Conservation (phyloP, 1,140 invertebrate species). For the Scaptomyza hsui region DNA sequence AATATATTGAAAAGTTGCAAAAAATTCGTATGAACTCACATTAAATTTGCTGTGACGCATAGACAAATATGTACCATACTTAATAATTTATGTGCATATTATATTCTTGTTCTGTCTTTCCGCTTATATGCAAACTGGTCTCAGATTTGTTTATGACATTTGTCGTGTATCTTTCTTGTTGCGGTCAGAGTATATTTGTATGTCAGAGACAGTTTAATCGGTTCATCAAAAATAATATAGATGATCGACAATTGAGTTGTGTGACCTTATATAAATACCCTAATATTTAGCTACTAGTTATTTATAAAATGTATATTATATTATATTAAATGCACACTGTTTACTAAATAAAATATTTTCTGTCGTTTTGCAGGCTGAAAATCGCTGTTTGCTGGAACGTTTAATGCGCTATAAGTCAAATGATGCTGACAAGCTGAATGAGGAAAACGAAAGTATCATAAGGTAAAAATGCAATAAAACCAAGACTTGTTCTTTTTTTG, state of each 20-base stretch:
- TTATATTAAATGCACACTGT: constrained; percentile 32
- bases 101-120: not conserved
- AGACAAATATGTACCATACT: not conserved
- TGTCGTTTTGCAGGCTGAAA: constrained; percentile 91
- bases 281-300: no score
- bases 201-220: no score
- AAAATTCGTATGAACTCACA: not conserved
- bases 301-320: no score
- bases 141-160: not conserved
- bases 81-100: not conserved
- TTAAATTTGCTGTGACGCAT: no score
- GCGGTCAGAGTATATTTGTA: no score
- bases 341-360: constrained; percentile 24
- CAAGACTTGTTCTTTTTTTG: constrained; percentile 44
- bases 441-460: constrained; percentile 96
- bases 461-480: constrained; percentile 86
- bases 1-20: not conserved
- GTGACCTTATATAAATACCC: no score
- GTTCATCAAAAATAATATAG: no score
- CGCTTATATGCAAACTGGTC: not conserved
- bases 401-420: constrained; percentile 96
- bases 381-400: constrained; percentile 92
- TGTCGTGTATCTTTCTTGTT: no score
- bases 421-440: constrained; percentile 97
- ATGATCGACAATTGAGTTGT: no score